A percentile compares a stretch with the other conserved stretches of the same genome.
These are phyloP conservation scores for Strigamia crassipes DNA, from an alignment of 2,888 invertebrate genomes.

Conservation along the genomic window DNA sequence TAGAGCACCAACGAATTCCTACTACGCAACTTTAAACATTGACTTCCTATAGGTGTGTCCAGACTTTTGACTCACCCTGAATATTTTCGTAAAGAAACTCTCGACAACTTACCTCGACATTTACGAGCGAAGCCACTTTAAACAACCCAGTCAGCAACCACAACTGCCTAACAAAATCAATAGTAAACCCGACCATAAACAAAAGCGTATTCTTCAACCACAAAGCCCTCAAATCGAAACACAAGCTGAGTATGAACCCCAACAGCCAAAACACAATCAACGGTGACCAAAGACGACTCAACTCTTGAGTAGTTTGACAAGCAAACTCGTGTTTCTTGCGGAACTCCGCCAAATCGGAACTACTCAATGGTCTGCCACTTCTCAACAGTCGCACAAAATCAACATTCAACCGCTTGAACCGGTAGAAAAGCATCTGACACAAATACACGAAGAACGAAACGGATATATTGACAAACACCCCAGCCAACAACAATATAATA, in stretches of 20 bases:
- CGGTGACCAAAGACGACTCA: not conserved
- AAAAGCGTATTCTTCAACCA: not conserved
- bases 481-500: not conserved
- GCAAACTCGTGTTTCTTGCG: not conserved
- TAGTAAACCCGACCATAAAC: not conserved
- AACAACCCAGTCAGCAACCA: not conserved
- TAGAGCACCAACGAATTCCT: no score
- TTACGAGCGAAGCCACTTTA: not conserved
- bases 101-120: not conserved
- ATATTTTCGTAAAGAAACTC: no score
- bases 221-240: not conserved
- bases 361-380: not conserved
- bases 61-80: no score
- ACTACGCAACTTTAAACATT: no score
- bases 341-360: not conserved
- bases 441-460: not conserved
- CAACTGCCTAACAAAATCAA: not conserved
- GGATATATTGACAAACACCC: not conserved
- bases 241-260: not conserved
- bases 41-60: no score
- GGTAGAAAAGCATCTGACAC: not conserved
- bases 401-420: not conserved
- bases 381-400: not conserved
- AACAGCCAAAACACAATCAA: not conserved
- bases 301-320: not conserved